phyloP scores from a whole-genome alignment of 2,113 vertebrate genomes.

The Serilophus lunatus region DNA sequence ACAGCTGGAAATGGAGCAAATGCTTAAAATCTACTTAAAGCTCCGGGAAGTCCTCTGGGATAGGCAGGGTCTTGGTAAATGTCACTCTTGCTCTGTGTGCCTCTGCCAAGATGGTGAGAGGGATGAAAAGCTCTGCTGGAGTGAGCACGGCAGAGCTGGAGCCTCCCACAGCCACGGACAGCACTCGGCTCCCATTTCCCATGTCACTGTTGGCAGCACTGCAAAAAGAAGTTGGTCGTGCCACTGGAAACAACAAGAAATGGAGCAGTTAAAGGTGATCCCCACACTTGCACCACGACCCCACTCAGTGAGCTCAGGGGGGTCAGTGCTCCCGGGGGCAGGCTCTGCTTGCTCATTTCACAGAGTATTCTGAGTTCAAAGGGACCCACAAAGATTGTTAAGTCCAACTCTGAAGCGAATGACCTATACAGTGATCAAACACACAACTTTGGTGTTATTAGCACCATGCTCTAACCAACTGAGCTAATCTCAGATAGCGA shows the following conservation, averaged over 20 bases:
- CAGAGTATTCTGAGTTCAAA: too few relatives aligned
- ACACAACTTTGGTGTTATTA: too few relatives aligned
- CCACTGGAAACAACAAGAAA: background rate
- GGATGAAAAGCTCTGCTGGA: background rate
- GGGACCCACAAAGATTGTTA: too few relatives aligned
- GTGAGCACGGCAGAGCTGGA: background rate
- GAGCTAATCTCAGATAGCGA: too few relatives aligned
- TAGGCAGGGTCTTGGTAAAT: background rate
- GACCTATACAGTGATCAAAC: too few relatives aligned
- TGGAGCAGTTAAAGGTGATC: background rate
- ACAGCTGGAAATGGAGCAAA: background rate
- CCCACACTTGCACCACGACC: accelerated
- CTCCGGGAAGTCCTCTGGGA: background rate
- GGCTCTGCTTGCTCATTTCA: background rate
- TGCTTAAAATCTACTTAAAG: background rate
- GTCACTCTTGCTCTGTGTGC: background rate
- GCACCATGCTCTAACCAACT: too few relatives aligned
- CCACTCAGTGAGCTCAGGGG: background rate
- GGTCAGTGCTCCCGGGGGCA: background rate
- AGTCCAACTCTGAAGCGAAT: too few relatives aligned
- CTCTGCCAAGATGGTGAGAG: background rate
- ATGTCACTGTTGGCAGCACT: background rate
- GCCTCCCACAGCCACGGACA: background rate
- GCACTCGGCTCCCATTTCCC: background rate
- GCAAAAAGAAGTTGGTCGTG: background rate